Percentiles rank a stretch among this genome's conserved stretches.
These are phyloP conservation scores for Epirrhoe tristata DNA, from an alignment of 2,888 invertebrate species.

Conservation along the genomic window DNA sequence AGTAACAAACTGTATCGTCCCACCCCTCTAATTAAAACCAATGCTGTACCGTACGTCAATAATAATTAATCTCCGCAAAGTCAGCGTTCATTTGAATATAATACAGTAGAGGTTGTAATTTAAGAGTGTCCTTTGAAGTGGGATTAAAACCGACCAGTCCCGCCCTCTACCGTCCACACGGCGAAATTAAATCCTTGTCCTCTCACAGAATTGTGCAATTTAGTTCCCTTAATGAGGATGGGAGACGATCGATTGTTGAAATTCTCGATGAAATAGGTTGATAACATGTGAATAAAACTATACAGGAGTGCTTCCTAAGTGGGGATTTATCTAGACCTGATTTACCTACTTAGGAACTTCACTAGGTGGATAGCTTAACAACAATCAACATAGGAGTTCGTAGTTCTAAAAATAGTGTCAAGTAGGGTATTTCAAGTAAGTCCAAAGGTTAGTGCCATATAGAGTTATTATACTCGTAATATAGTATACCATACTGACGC, in stretches of 20 bases:
- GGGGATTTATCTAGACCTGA: too few species aligned
- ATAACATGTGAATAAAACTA: constrained; percentile 21
- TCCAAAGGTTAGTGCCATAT: too few species aligned
- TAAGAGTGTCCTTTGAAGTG: constrained; percentile 78
- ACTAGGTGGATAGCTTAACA: too few species aligned
- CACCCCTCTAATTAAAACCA: constrained; percentile 46
- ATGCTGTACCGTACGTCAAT: constrained; percentile 44
- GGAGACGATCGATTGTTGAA: constrained; percentile 41
- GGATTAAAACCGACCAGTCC: constrained; percentile 70
- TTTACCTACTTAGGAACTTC: too few species aligned
- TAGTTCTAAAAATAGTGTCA: too few species aligned
- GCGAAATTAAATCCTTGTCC: constrained; percentile 77
- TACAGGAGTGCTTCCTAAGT: neutral
- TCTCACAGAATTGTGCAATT: constrained; percentile 67
- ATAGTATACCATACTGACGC: too few species aligned
- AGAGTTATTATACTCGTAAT: too few species aligned
- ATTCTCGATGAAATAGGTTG: constrained; percentile 18
- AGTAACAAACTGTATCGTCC: constrained; percentile 20
- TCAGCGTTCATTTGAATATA: constrained; percentile 61
- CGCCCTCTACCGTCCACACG: constrained; percentile 57
- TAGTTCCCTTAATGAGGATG: constrained; percentile 61
- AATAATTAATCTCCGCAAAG: constrained; percentile 59
- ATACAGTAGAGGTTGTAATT: constrained; percentile 66
- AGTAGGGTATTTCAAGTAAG: too few species aligned
- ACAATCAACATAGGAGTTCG: too few species aligned